Conservation (phyloP, 2,113 vertebrate genomes). For the Crotophaga sulcirostris region DNA sequence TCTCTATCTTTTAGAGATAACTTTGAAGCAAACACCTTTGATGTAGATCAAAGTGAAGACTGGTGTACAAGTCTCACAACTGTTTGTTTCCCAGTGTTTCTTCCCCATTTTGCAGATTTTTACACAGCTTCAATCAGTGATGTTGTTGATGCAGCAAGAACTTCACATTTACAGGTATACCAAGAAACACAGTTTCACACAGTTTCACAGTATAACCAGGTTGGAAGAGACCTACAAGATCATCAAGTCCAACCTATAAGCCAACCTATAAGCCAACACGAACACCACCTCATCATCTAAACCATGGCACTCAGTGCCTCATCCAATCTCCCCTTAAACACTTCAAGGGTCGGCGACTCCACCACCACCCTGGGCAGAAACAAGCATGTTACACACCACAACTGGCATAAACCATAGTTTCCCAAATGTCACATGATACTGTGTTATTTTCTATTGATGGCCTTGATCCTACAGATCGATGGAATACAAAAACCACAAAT, state of each 20-base stretch:
- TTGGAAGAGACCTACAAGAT: too few species aligned
- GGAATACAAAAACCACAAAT: accelerated
- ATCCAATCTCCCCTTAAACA: too few species aligned
- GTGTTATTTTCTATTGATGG: neutral
- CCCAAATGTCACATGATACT: neutral
- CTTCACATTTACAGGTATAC: neutral
- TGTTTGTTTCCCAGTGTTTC: neutral
- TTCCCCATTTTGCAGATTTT: neutral
- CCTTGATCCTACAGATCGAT: neutral
- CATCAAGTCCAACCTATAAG: too few species aligned
- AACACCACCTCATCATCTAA: too few species aligned
- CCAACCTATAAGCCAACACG: too few species aligned
- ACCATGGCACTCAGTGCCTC: too few species aligned
- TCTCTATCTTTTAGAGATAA: neutral
- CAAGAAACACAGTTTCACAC: too few species aligned
- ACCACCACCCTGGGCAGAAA: too few species aligned
- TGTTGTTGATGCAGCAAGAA: neutral
- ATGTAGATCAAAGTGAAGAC: neutral
- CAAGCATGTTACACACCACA: neutral
- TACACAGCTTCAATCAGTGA: neutral
- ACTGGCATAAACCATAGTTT: neutral
- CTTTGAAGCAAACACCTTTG: neutral
- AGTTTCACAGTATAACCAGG: too few species aligned
- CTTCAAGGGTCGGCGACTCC: too few species aligned
- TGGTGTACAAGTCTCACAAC: neutral